Base-by-base conservation (phyloP, 2,888 invertebrate genomes). In the Drosophila melanosoma region DNA sequence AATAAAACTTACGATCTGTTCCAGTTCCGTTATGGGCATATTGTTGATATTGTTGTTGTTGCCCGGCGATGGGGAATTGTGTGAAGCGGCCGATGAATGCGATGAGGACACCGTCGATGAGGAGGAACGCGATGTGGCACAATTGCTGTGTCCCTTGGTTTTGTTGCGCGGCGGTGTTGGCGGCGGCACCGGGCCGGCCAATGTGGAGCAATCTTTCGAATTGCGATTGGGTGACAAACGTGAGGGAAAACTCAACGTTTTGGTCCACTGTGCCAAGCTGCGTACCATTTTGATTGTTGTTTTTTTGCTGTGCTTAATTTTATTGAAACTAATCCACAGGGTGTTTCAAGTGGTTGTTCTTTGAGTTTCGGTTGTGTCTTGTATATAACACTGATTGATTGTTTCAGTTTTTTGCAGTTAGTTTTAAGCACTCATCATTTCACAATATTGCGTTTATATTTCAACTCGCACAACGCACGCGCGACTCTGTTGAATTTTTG, bases 211-310 rank as follows among this genome's bases (percentile, higher is more conserved):
- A 92, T 96, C 96, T 94, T 96, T 96, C 48, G 96, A 95, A 65
- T 95, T 95, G 91, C 96, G 95, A 93, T 97, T 96, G 20, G 97
- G 97, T 71, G 97, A 97, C 91, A 97, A 94, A 93, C 97, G 95
- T 90, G 97, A 96, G 74, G 97, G 97, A 93, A 97, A 97, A 95
- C 97, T 97, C 92, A 97, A 94, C 86, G 97, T 97, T 95, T 97
- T 97, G 94, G 97, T 97, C 97, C 97, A 97, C 94, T 97, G 97
- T 74, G 97, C 95, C 91, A 97, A 94, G 94, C 97, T 97, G 88
- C 97, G 96, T 93, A 97, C 97, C 97, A 97, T 97, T 84, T 90
- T 91, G 42, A 63, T 36, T 10, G 15, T 35, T 60, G 32, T 48
- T 58, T 65, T 10, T 48, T 11, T 60, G 26, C 26, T 51, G 56